phyloP scores from a whole-genome alignment of 1,140 invertebrate species.

The Polypedilum pembai region DNA sequence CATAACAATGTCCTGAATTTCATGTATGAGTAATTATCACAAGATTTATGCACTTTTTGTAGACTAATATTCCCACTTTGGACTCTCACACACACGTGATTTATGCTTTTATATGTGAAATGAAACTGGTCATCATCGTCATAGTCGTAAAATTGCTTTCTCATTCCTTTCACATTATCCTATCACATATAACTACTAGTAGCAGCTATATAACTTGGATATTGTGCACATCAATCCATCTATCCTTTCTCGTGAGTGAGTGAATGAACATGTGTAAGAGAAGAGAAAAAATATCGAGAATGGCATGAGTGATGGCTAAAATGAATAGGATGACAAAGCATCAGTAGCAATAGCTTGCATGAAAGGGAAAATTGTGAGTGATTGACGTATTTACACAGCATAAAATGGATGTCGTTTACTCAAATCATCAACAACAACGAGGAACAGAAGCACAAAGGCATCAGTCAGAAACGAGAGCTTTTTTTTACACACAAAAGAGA shows the following conservation, averaged over 20 bases:
- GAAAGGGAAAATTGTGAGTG: conserved; percentile 6
- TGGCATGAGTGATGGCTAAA: conserved; percentile 12
- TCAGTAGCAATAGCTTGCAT: not conserved
- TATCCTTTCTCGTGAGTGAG: not conserved
- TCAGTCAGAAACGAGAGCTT: not conserved
- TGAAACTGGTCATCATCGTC: not conserved
- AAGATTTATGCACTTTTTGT: conserved; percentile 20
- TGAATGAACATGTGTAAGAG: not conserved
- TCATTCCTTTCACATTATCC: not conserved
- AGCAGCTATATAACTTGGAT: not conserved
- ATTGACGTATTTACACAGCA: conserved; percentile 14
- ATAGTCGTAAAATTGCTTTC: not conserved
- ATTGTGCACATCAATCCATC: not conserved
- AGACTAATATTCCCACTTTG: not conserved
- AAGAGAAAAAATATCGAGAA: not conserved
- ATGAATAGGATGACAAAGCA: conserved; percentile 23
- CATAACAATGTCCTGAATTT: not conserved
- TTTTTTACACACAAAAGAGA: not conserved
- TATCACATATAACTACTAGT: not conserved
- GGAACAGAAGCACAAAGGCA: not conserved
- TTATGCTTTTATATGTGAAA: conserved; percentile 11
- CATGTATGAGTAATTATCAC: conserved; percentile 23
- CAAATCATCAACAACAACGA: conserved; percentile 18
- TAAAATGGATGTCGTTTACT: conserved; percentile 18
- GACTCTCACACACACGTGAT: not conserved